Percentiles rank a stretch among this genome's conserved stretches.
Conservation (phyloP, 2,113 vertebrate genomes). For the Oncorhynchus keta region DNA sequence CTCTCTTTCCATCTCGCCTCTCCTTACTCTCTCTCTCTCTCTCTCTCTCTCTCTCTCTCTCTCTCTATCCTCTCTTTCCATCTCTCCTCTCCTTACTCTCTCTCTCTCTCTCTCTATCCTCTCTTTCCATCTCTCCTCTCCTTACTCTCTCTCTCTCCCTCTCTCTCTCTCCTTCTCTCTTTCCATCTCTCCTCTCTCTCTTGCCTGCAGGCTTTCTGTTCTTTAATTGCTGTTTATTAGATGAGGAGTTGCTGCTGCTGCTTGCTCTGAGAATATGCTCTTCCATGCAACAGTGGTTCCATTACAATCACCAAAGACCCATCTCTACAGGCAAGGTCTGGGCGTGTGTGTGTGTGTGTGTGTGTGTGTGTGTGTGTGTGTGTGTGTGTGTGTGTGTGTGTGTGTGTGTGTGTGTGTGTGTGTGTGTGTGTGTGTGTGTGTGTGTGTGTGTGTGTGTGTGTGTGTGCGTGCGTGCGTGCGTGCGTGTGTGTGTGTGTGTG, state of each 20-base stretch:
- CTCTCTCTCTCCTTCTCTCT: slow-evolving; percentile 10
- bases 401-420: slow-evolving; percentile 1
- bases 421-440: neutral
- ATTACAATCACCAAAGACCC: slow-evolving; percentile 16
- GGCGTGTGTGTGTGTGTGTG: neutral
- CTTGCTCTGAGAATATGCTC: slow-evolving; percentile 11
- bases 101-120: neutral
- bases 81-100: neutral
- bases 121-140: neutral
- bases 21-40: neutral
- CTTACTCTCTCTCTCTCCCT: neutral
- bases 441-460: neutral
- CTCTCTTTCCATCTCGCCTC: neutral
- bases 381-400: neutral
- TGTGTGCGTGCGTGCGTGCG: neutral
- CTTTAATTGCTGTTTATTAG: slow-evolving; percentile 44
- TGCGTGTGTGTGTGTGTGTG: neutral
- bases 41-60: neutral
- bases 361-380: neutral
- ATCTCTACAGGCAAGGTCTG: slow-evolving; percentile 1
- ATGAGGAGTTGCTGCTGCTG: slow-evolving; percentile 18
- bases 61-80: no score
- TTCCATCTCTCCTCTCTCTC: neutral
- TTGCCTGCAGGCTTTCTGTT: slow-evolving; percentile 20
- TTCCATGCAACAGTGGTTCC: slow-evolving; percentile 40